Conservation (phyloP, 2,888 invertebrate species). For the Desoria tigrina region DNA sequence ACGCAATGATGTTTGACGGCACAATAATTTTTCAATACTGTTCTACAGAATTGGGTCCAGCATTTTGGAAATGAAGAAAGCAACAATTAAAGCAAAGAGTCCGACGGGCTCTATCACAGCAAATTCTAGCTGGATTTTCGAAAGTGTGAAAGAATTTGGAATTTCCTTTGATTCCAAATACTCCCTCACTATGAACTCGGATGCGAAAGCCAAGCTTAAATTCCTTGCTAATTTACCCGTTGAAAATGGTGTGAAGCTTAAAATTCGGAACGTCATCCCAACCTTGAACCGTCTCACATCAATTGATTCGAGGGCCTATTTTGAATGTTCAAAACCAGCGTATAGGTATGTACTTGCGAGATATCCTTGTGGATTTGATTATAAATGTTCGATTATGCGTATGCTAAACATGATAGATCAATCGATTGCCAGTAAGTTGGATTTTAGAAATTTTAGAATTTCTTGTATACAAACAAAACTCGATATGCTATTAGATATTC, state of each 20-base stretch:
- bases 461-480: too few species aligned
- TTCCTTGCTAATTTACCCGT: conserved; percentile 14
- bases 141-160: conserved; percentile 47
- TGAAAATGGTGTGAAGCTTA: conserved; percentile 43
- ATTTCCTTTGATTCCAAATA: conserved; percentile 43
- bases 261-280: conserved; percentile 47
- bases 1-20: too few species aligned
- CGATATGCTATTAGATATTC: too few species aligned
- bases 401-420: too few species aligned
- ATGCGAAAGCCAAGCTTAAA: conserved; percentile 12
- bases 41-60: conserved; percentile 22
- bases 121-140: conserved; percentile 45
- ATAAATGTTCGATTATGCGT: too few species aligned
- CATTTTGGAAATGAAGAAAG: conserved; percentile 37
- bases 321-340: conserved; percentile 23
- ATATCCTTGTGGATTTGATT: too few species aligned
- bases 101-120: conserved; percentile 38
- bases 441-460: too few species aligned
- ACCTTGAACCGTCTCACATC: conserved; percentile 30
- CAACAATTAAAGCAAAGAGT: conserved; percentile 37
- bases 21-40: too few species aligned
- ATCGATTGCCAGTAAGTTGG: too few species aligned
- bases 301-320: conserved; percentile 39
- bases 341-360: conserved; percentile 10
- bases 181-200: conserved; percentile 19